Evolutionary conservation across 2,797 vertebrate species (phyloP), one percentile per base, ranked within the genome.

Genomic region (Bryconaethiops microstoma): DNA sequence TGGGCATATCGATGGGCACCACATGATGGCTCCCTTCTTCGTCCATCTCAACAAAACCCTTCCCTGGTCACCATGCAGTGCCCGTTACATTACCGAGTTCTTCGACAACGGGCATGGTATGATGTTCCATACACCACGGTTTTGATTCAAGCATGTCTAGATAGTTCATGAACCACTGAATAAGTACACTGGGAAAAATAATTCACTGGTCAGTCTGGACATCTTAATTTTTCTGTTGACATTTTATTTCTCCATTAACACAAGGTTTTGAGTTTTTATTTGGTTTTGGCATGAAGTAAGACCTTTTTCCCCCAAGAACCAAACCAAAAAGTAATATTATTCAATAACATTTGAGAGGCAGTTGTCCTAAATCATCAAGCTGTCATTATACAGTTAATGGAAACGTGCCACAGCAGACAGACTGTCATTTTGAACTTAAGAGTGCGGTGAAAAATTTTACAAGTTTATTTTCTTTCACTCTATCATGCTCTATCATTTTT

Each of bases 31-130:
- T 0, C 94, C 97, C 0, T 87, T 96, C 77, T 96, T 97, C 13
- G 83, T 97, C 87, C 94, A 95, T 84, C 85, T 99, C 75, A 97
- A 98, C 91, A 95, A 93, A 89, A 96, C 89, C 0, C 87, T 94
- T 7, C 97, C 98, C 2, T 99, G 97, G 98, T 99, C 98, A 0
- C 96, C 96, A 5, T 99, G 98, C 92, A 99, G 97, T 0, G 96
- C 97, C 39, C 94, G 93, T 86, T 96, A 97, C 91, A 90, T 99
- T 90, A 99, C 97, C 0, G 97, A 99, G 82, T 98, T 99, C 92
- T 96, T 99, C 85, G 97, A 99, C 12, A 95, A 96, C 0, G 97
- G 97, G 39, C 95, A 99, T 0, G 97, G 98, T 99, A 93, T 83
- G 94, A 54, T 19, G 23, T 10, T 65, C n/a, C 67, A 5, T 63